Evolutionary conservation across 1,140 invertebrate species (phyloP).

Genomic region (Calliphora vicina): DNA sequence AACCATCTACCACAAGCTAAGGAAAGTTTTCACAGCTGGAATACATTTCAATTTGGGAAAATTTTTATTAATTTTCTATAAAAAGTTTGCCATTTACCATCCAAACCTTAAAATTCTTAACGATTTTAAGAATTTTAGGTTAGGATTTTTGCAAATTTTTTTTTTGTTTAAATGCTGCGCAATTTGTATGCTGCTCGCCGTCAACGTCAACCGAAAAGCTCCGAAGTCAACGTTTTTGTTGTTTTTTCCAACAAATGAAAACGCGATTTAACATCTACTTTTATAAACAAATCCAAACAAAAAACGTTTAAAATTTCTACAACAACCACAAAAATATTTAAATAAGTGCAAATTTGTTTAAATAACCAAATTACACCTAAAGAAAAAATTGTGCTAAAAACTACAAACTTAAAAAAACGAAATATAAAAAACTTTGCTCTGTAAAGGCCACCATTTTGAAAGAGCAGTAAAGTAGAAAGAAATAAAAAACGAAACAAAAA

Average conservation of each 20-base stretch:
- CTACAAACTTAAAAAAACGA: no score
- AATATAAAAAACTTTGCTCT: background rate
- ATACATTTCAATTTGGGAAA: background rate
- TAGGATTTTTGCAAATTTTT: background rate
- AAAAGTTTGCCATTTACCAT: background rate
- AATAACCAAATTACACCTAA: background rate
- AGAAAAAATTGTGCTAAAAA: constrained; percentile 5
- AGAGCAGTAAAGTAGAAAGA: background rate
- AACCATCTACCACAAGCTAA: background rate
- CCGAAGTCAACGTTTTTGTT: constrained; percentile 31
- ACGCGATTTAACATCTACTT: background rate
- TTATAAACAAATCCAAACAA: background rate
- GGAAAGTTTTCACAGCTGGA: background rate
- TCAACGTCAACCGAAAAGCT: constrained; percentile 30
- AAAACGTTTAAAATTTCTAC: background rate
- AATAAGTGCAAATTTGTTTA: background rate
- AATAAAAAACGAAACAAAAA: background rate
- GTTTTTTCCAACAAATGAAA: background rate
- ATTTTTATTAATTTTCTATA: background rate
- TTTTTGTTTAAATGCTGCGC: constrained; percentile 5
- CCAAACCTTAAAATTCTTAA: background rate
- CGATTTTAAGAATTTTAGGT: background rate
- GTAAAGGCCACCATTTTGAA: constrained; percentile 21
- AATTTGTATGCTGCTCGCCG: constrained; percentile 18
- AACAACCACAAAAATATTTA: background rate